Evolutionary conservation across 2,888 invertebrate species (phyloP), one percentile per base, ranked within the genome.

Genomic region (Acrocyrtus sp.): DNA sequence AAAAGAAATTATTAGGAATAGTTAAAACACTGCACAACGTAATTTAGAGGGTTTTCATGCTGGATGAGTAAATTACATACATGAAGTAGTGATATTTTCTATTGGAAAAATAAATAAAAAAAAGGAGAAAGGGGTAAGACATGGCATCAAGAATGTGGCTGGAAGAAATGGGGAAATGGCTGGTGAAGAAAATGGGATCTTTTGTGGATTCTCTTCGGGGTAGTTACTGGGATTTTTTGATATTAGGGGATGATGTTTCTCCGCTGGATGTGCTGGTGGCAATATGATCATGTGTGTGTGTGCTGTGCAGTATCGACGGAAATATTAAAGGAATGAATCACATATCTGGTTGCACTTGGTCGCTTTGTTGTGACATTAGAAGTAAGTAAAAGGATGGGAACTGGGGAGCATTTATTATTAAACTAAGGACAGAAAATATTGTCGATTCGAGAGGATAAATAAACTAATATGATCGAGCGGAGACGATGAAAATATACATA

Each of bases 381-480:
- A 48, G 56, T 63, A 54, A 56, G n/a, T n/a, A n/a, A 58, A 53
- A 34, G 39, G 58, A 15, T 22, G 45, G 54, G 53, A 48, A 24
- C 61, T n/a, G 34, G 21, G 58, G 2, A 21, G 45, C 60, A 48
- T 50, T 48, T 47, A 62, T 62, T 51, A 54, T 45, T 43, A 45
- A 34, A 34, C 27, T 45, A 63, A 27, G 56, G 41, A 56, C 22
- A 48, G 57, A 22, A 26, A 57, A 72, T 72, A 63, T 72, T 57
- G 57, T 47, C 63, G 53, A 54, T 57, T 34, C 17, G 21, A 24
- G n/a, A 65, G 63, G 72, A 70, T 70, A 70, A 70, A 70, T 62
- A 70, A 70, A 57, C 56, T 70, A 70, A 70, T 70, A 70, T 70
- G 70, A 70, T 70, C 70, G 57, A 50, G 50, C 50, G 48, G 41